Evolutionary conservation across 1,140 invertebrate genomes (phyloP), one percentile per base, ranked within the genome.

Genomic region (Micrasema longulum): DNA sequence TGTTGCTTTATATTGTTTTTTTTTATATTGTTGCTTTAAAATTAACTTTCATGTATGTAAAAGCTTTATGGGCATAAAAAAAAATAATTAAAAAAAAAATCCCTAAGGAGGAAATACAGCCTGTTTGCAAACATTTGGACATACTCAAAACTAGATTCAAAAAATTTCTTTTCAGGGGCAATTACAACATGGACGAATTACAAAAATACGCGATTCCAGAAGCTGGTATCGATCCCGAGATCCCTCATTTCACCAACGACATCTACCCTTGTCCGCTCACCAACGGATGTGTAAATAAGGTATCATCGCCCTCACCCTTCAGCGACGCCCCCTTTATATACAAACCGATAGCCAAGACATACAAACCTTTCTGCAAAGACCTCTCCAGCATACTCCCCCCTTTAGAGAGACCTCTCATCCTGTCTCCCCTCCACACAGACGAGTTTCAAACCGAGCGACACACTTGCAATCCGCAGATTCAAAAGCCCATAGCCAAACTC

Each of bases 361-460:
- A 79, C 57, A 73, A 79, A 53, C 81, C 82, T 2, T 83, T 83
- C 69, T 82, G 80, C 0, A n/a, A n/a, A n/a, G 79, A 82, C 71
- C 77, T 79, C 1, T 52, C 77, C 5, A 38, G 43, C 62, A 22
- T 75, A 77, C 71, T 81, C 5, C 79, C 80, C 7, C 78, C 80
- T 10, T 18, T 81, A 62, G 81, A 84, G 74, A 76, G 80, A 5
- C 80, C 80, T 1, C 80, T 82, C 11, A 79, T 82, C 14, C 74
- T 83, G 1, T 82, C 82, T 9, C 80, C 79, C 38, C 69, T 78
- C 20, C 81, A 79, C 48, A 74, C 76, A 36, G 80, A 82, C 72
- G 68, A 76, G 6, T 82, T 74, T 43, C 64, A 74, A 31, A 45
- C 67, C 73, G 11, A 65, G 69, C 23, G 65, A 69, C 18, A 18